These are phyloP conservation scores for Pteropus rufus DNA, from an alignment of 2,797 vertebrate species.

Conservation along the genomic window DNA sequence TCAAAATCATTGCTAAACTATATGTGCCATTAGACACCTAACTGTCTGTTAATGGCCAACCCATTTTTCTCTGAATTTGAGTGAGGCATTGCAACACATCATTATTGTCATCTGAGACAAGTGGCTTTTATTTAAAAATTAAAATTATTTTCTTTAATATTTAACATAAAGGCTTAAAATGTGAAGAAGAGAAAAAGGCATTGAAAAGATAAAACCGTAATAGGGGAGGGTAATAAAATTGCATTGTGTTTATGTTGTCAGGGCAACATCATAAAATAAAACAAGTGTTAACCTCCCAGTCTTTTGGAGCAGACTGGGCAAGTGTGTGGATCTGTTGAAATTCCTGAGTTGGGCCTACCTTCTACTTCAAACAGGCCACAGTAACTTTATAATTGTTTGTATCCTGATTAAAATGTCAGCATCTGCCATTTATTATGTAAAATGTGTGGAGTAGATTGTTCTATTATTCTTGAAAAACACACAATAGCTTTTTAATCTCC, in stretches of 20 bases:
- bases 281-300: too few species aligned
- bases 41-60: background rate
- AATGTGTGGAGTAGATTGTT: slow-evolving; percentile 17
- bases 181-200: background rate
- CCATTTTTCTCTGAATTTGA: background rate
- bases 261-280: background rate
- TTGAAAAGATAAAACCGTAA: background rate
- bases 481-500: slow-evolving; percentile 22
- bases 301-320: background rate
- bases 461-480: slow-evolving; percentile 50
- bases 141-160: background rate
- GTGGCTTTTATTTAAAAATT: background rate
- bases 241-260: background rate
- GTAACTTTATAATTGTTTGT: slow-evolving; percentile 18
- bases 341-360: background rate
- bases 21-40: background rate
- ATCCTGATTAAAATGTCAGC: slow-evolving; percentile 63
- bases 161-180: background rate
- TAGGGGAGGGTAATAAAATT: background rate
- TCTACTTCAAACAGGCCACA: background rate
- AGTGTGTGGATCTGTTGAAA: background rate
- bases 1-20: background rate
- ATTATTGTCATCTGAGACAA: background rate
- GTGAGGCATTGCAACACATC: background rate
- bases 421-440: slow-evolving; percentile 51